A percentile compares a stretch with the other conserved stretches of the same genome.
Conservation (phyloP, 1,140 invertebrate species). For the Macrosteles quadrilineatus region DNA sequence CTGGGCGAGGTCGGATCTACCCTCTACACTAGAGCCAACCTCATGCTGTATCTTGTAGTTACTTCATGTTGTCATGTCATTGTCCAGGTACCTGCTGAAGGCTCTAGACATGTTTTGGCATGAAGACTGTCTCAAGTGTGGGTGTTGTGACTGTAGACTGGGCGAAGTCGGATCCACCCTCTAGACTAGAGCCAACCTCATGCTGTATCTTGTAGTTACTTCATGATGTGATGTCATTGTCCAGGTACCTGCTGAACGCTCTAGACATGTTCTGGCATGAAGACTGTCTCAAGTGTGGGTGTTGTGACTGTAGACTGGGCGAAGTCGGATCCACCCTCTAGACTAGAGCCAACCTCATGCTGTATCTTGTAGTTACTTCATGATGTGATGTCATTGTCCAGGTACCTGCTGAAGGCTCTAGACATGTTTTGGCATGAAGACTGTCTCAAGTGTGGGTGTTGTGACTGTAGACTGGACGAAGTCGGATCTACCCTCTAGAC, state of each 20-base stretch:
- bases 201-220: slow-evolving; percentile 96
- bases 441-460: slow-evolving; percentile 96
- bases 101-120: slow-evolving; percentile 95
- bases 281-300: too few relatives aligned
- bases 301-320: too few relatives aligned
- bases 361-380: too few relatives aligned
- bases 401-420: slow-evolving; percentile 78
- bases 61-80: neutral
- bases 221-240: too few relatives aligned
- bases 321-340: too few relatives aligned
- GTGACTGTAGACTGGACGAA: slow-evolving; percentile 94
- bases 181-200: slow-evolving; percentile 94
- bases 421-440: slow-evolving; percentile 98
- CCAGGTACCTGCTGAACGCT: too few relatives aligned
- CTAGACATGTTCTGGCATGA: too few relatives aligned
- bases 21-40: neutral
- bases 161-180: slow-evolving; percentile 97
- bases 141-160: slow-evolving; percentile 94
- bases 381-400: too few relatives aligned
- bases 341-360: too few relatives aligned
- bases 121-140: slow-evolving; percentile 97
- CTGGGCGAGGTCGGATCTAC: too few relatives aligned
- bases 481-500: slow-evolving; percentile 97
- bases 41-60: neutral
- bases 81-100: slow-evolving; percentile 68